A percentile compares a stretch with the other conserved stretches of the same genome.
Conservation (phyloP, 2,888 invertebrate species). For the Petrolisthes manimaculis region DNA sequence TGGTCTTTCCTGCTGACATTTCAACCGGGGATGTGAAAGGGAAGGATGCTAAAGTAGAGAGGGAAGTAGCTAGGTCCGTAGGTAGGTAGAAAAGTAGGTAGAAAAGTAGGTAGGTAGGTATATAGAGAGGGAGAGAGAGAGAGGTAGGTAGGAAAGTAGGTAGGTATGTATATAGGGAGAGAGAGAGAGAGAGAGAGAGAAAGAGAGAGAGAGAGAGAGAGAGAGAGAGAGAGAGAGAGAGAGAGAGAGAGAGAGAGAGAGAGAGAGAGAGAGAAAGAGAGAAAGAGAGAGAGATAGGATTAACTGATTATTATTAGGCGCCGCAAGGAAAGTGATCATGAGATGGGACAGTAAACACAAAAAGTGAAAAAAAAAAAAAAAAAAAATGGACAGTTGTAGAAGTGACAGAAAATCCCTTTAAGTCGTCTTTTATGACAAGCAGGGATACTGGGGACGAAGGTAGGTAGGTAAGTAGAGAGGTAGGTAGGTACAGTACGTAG, state of each 20-base stretch:
- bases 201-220: background rate
- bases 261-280: slow-evolving; percentile 6
- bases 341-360: background rate
- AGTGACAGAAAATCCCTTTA: background rate
- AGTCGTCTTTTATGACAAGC: too few relatives aligned
- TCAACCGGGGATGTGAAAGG: background rate
- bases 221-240: background rate
- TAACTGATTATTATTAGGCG: background rate
- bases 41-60: background rate
- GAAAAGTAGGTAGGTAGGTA: background rate
- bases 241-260: slow-evolving; percentile 2
- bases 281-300: background rate
- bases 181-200: background rate
- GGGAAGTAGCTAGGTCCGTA: background rate
- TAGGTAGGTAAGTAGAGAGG: too few relatives aligned
- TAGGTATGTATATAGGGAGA: background rate
- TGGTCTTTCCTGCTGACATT: background rate
- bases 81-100: background rate
- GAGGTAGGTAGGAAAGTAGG: background rate
- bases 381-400: background rate
- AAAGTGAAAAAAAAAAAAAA: background rate
- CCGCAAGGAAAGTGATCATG: background rate
- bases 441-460: too few relatives aligned
- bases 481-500: too few relatives aligned
- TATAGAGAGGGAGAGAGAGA: too few relatives aligned